A percentile compares a stretch with the other conserved stretches of the same genome.
Conservation (phyloP, 2,113 vertebrate species). For the Prionailurus viverrinus region DNA sequence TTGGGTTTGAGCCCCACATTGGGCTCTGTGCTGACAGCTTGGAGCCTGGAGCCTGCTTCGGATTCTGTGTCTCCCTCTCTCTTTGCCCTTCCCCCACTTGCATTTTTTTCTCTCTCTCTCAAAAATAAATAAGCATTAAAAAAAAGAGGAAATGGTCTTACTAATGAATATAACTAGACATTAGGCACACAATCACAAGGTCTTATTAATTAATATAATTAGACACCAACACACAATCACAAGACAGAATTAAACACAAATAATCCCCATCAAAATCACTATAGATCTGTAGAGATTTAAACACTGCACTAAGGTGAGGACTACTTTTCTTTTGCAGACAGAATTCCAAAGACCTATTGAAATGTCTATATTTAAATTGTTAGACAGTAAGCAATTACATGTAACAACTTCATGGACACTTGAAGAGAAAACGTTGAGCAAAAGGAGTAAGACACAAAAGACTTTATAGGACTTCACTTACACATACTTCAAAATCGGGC, state of each 20-base stretch:
- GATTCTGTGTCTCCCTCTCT: too few relatives aligned
- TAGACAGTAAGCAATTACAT: conserved; percentile 47
- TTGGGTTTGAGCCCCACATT: too few relatives aligned
- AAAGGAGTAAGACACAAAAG: neutral
- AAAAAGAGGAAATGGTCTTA: neutral
- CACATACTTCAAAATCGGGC: neutral
- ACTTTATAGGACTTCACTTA: neutral
- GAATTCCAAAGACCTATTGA: conserved; percentile 39
- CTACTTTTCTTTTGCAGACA: neutral
- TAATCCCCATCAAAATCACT: neutral
- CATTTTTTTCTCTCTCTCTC: too few relatives aligned
- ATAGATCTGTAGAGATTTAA: neutral
- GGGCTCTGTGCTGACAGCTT: too few relatives aligned
- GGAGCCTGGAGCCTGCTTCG: too few relatives aligned
- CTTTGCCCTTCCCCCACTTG: too few relatives aligned
- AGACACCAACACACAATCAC: neutral
- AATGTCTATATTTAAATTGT: conserved; percentile 27
- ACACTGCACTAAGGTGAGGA: neutral
- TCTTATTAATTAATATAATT: conserved; percentile 14
- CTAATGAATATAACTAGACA: neutral
- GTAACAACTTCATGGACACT: neutral
- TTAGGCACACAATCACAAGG: neutral
- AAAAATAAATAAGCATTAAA: too few relatives aligned
- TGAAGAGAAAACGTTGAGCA: neutral
- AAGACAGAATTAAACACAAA: neutral